phyloP scores from a whole-genome alignment of 1,140 invertebrate species.

The Anoplophora glabripennis region DNA sequence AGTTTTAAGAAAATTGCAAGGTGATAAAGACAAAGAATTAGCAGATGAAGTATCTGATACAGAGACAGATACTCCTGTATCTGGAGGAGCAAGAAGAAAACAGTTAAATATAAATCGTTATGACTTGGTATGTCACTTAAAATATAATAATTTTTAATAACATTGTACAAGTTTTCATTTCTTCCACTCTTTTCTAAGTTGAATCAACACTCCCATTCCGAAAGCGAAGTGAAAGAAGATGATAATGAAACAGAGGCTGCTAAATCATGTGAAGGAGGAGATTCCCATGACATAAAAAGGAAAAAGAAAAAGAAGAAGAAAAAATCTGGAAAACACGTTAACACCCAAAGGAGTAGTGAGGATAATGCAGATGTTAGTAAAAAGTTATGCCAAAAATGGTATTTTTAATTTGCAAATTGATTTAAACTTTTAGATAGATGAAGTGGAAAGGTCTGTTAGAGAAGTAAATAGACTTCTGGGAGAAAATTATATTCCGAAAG shows the following conservation, averaged over 20 bases:
- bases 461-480: constrained; percentile 74
- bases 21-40: constrained; percentile 53
- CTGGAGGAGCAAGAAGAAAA: constrained; percentile 51
- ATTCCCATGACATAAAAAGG: constrained; percentile 50
- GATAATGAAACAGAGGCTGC: constrained; percentile 64
- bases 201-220: constrained; percentile 60
- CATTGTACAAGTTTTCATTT: constrained; percentile 8
- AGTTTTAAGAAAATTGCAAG: constrained; percentile 62
- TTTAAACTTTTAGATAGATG: constrained; percentile 56
- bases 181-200: constrained; percentile 46
- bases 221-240: constrained; percentile 69
- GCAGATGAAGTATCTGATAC: constrained; percentile 53
- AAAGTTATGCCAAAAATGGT: constrained; percentile 1
- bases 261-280: constrained; percentile 48
- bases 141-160: constrained; percentile 10
- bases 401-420: not conserved
- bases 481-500: constrained; percentile 49
- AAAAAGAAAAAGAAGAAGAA: constrained; percentile 68
- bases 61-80: constrained; percentile 50
- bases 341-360: constrained; percentile 57
- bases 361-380: constrained; percentile 57
- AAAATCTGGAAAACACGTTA: constrained; percentile 52
- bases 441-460: constrained; percentile 68
- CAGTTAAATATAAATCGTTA: constrained; percentile 60
- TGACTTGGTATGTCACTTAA: constrained; percentile 56